Base-by-base conservation (phyloP, 2,888 invertebrate species). In the Agriopis aurantiaria region DNA sequence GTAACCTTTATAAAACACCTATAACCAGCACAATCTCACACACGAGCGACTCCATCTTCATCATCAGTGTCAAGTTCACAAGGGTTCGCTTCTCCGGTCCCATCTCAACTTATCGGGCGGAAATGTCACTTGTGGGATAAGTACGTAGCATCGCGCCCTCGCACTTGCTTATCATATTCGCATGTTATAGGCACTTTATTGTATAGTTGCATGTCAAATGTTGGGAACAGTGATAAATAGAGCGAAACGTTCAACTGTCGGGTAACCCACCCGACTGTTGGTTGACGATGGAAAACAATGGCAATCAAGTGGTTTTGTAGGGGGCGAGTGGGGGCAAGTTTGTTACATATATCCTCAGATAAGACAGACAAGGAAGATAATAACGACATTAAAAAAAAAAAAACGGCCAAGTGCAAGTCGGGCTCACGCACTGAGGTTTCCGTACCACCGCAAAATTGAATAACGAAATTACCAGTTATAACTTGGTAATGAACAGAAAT, bases 111-210 rank as follows among this genome's bases (percentile, higher is more conserved):
- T 90, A 91, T 91, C 90, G 83, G 82, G 79, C 91, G 93, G 92
- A 93, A 88, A 88, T 88, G 86, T 90, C 92, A 91, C 88, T 92
- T 89, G 90, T 83, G 85, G 85, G 79, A 84, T 80, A 78, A 79
- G 73, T 65, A 74, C 82, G 83, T 84, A 82, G 84, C 80, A 82
- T 79, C 75, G 82, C 85, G 78, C 87, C 85, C 85, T 88, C 86
- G 81, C 84, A 80, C 77, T 82, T 73, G 75, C 73, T 72, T 85
- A 86, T 85, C 85, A 83, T 69, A 75, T 77, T 77, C 66, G 76
- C 75, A 69, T 69, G 60, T 9, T 43, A 33, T 43, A 49, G 33
- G 12, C 14, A 10, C 14, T 53, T 53, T 53, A 33, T 41, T 45
- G 43, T 14, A 41, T 8, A 23, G 12, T 57, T 17, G n/a, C 3